Conservation (phyloP, 2,797 vertebrate genomes). For the Poeciliopsis paucimaculata region DNA sequence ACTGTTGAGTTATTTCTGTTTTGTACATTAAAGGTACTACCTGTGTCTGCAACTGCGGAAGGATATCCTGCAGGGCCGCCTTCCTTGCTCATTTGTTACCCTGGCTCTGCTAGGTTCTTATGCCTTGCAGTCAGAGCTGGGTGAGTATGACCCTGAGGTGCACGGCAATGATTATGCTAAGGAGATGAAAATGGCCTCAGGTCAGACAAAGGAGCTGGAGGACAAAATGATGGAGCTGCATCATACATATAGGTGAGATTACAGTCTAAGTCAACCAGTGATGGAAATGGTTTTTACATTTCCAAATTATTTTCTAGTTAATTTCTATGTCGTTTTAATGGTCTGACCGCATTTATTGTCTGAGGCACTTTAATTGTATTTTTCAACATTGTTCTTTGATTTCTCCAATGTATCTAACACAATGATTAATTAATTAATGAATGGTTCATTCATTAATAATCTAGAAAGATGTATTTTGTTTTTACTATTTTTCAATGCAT, state of each 20-base stretch:
- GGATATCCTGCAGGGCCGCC: slow-evolving; percentile 88
- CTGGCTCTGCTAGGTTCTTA: slow-evolving; percentile 94
- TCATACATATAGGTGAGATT: slow-evolving; percentile 89
- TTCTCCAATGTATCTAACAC: neutral
- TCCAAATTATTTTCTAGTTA: neutral
- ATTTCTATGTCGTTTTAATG: neutral
- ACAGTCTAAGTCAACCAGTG: neutral
- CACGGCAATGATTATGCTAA: slow-evolving; percentile 88
- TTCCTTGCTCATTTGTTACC: slow-evolving; percentile 97
- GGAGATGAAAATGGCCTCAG: slow-evolving; percentile 90
- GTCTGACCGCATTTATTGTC: neutral
- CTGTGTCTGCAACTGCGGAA: slow-evolving; percentile 95
- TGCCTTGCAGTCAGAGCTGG: slow-evolving; percentile 94
- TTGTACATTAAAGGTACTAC: slow-evolving; percentile 84
- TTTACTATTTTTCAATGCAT: neutral
- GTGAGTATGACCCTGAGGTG: slow-evolving; percentile 92
- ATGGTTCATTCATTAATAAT: neutral
- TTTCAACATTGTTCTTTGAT: neutral
- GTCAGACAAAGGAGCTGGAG: slow-evolving; percentile 95
- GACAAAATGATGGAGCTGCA: slow-evolving; percentile 97
- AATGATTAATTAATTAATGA: neutral
- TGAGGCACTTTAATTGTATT: neutral
- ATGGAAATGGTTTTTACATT: neutral
- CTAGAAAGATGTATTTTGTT: neutral
- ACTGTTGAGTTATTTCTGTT: neutral